Evolutionary conservation across 1,140 invertebrate genomes (phyloP).

Genomic region (Solenopsis fugax): DNA sequence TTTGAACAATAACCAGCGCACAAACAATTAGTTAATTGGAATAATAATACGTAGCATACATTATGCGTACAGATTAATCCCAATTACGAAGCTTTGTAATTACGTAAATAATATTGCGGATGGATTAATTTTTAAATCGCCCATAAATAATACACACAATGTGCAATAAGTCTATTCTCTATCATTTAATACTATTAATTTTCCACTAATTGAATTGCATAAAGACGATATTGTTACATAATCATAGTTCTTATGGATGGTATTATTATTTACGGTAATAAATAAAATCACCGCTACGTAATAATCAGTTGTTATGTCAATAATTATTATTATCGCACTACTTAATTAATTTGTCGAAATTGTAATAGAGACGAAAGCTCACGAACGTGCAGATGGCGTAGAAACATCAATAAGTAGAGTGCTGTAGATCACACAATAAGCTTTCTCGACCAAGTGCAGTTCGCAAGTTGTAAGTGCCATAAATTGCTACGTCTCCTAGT

Average conservation of each 20-base stretch:
- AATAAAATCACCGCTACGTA: background rate
- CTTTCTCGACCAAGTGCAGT: constrained; percentile 75
- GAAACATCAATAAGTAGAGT: constrained; percentile 72
- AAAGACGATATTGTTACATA: constrained; percentile 13
- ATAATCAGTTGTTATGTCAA: background rate
- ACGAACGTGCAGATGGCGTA: constrained; percentile 60
- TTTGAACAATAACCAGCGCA: constrained; percentile 39
- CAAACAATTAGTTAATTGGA: constrained; percentile 62
- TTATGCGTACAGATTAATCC: constrained; percentile 28
- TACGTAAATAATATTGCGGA: constrained; percentile 27
- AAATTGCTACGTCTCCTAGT: constrained; percentile 79
- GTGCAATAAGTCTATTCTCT: background rate
- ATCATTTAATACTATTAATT: constrained; percentile 17
- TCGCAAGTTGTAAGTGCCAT: constrained; percentile 81
- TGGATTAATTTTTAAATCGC: background rate
- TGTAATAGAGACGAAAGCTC: constrained; percentile 57
- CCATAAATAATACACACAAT: background rate
- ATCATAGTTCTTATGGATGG: background rate
- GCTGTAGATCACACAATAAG: constrained; percentile 80
- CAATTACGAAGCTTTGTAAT: constrained; percentile 36
- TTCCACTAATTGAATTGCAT: constrained; percentile 16
- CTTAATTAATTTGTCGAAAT: constrained; percentile 15
- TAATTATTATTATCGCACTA: background rate
- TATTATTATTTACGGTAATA: background rate
- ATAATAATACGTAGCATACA: constrained; percentile 64